Evolutionary conservation across 2,113 vertebrate genomes (phyloP).

Genomic region (Setophaga coronata): DNA sequence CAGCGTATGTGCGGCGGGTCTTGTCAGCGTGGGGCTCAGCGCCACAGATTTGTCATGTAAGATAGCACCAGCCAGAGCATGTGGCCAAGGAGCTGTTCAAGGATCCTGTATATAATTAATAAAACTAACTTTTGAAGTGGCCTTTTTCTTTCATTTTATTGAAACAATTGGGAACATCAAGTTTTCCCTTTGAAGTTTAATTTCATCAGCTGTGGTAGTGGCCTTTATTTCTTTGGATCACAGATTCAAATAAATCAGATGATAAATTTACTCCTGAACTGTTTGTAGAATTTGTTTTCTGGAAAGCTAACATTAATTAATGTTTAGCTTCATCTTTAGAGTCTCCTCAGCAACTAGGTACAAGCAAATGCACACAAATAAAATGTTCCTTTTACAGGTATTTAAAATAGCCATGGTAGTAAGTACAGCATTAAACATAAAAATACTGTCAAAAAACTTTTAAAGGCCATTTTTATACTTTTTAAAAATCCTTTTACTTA

Average conservation of each 20-base stretch:
- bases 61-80: not conserved
- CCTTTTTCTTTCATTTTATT: not conserved
- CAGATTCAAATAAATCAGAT: not conserved
- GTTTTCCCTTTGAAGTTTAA: not conserved
- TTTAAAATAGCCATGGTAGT: not conserved
- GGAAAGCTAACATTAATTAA: slow-evolving; percentile 40
- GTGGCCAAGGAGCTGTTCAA: not conserved
- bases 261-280: slow-evolving; percentile 46
- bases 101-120: not conserved
- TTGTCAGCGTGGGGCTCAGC: not conserved
- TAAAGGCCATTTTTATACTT: not conserved
- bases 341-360: slow-evolving; percentile 14
- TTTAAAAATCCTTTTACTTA: not conserved
- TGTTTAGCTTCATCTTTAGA: slow-evolving; percentile 26
- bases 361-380: not conserved
- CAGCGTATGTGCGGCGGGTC: accelerated
- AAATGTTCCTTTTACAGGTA: not conserved
- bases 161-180: not conserved
- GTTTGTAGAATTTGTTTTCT: not conserved
- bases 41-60: not conserved
- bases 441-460: not conserved
- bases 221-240: not conserved
- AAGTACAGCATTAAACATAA: not conserved
- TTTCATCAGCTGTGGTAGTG: not conserved
- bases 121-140: not conserved